Conservation (phyloP, 2,888 invertebrate genomes). For the Ectemnius cavifrons region DNA sequence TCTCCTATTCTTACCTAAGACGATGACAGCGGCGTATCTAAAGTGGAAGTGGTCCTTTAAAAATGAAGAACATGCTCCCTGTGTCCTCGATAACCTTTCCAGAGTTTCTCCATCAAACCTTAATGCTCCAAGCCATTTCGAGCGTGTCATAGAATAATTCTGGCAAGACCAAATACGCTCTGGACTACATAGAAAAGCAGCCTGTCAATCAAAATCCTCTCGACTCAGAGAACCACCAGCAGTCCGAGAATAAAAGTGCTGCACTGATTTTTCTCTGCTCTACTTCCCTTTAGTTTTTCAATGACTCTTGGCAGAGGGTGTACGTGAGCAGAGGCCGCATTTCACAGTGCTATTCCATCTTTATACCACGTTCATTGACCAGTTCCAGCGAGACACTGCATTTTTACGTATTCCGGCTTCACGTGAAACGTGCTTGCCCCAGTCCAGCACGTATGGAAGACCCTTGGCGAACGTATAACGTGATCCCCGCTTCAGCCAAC, state of each 20-base stretch:
- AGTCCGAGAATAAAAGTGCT: conserved; percentile 35
- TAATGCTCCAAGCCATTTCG: conserved; percentile 23
- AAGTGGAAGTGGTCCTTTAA: not conserved
- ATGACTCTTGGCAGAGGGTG: not conserved
- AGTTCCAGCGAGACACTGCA: conserved; percentile 13
- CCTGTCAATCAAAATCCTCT: conserved; percentile 31
- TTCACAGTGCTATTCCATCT: conserved; percentile 22
- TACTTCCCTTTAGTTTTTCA: conserved; percentile 5
- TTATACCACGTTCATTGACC: conserved; percentile 37
- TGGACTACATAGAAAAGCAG: not conserved
- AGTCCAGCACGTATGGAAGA: conserved; percentile 16
- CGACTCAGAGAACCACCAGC: no score
- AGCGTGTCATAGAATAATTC: not conserved
- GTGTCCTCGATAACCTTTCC: conserved; percentile 1
- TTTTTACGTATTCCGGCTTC: conserved; percentile 35
- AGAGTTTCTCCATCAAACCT: conserved; percentile 37
- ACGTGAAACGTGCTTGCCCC: conserved; percentile 18
- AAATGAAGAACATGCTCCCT: not conserved
- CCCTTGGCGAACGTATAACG: conserved; percentile 16
- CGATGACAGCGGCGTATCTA: not conserved
- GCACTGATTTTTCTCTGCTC: conserved; percentile 18
- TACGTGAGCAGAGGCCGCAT: conserved; percentile 15
- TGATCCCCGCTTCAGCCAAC: conserved; percentile 26
- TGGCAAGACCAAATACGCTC: not conserved
- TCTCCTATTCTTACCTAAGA: not conserved